These are phyloP conservation scores for Cliona cf. orientalis DNA, from an alignment of 37 sponge, comb jelly and placozoan genomes.

Conservation along the genomic window DNA sequence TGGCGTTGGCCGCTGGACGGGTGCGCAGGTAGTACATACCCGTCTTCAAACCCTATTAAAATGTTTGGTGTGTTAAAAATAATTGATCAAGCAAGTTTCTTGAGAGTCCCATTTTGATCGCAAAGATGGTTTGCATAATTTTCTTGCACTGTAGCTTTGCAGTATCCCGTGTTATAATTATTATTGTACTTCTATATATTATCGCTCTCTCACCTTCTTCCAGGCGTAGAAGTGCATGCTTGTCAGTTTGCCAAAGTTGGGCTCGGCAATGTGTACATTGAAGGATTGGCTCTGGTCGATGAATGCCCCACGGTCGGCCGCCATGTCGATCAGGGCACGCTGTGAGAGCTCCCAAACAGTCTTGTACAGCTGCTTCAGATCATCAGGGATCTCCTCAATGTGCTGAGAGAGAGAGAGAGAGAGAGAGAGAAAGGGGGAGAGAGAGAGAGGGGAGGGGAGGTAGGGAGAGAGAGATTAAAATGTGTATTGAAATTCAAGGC, in stretches of 20 bases:
- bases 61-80: not conserved
- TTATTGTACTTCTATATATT: too few species aligned
- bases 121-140: too few species aligned
- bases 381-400: conserved; percentile 88
- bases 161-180: not conserved
- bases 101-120: too few species aligned
- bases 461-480: too few species aligned
- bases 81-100: not conserved
- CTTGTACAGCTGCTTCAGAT: conserved; percentile 94
- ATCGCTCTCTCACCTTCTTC: conserved; percentile 81
- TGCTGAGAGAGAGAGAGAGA: conserved; percentile 53
- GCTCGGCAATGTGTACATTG: conserved; percentile 97
- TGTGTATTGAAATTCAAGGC: too few species aligned
- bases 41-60: conserved; percentile 93
- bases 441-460: too few species aligned
- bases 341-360: conserved; percentile 99
- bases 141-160: not conserved
- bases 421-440: too few species aligned
- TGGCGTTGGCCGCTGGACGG: conserved; percentile 93
- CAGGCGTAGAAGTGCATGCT: conserved; percentile 99
- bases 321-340: conserved; percentile 96
- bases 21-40: conserved; percentile 99
- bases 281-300: conserved; percentile 99
- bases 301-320: conserved; percentile 94
- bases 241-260: conserved; percentile 95